A percentile compares a stretch with the other conserved stretches of the same genome.
These are phyloP conservation scores for Pseudoatta argentina DNA, from an alignment of 1,140 invertebrate genomes.

Conservation along the genomic window DNA sequence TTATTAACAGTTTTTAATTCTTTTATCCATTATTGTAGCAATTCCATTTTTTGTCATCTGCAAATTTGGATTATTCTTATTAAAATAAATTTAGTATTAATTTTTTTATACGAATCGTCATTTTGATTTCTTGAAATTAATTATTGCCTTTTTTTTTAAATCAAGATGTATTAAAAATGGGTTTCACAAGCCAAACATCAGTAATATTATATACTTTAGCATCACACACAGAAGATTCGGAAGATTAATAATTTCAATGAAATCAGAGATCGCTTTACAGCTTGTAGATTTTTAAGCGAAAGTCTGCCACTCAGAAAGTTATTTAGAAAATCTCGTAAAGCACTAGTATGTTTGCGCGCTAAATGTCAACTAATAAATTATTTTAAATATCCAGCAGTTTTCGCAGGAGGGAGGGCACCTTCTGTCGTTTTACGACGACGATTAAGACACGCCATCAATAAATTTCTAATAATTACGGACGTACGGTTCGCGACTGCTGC, in stretches of 20 bases:
- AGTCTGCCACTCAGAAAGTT: neutral
- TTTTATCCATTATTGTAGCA: too few species aligned
- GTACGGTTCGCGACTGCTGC: neutral
- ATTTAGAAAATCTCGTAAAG: neutral
- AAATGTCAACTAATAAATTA: neutral
- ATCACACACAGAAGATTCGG: too few species aligned
- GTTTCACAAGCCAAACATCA: too few species aligned
- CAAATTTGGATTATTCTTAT: too few species aligned
- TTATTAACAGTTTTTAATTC: too few species aligned
- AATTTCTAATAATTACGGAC: conserved; percentile 34
- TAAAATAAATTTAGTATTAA: too few species aligned
- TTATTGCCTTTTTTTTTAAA: neutral
- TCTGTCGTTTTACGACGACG: conserved; percentile 16
- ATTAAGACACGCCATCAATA: conserved; percentile 11
- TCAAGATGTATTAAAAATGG: too few species aligned
- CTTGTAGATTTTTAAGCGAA: neutral
- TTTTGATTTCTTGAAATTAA: too few species aligned
- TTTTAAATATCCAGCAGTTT: neutral
- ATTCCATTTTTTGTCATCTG: too few species aligned
- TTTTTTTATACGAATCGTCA: too few species aligned
- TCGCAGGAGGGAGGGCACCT: neutral
- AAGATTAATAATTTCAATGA: neutral
- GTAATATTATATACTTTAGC: too few species aligned
- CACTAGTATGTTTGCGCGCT: neutral
- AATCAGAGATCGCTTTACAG: neutral